These are phyloP conservation scores for Oryzias curvinotus DNA, from an alignment of 2,113 vertebrate genomes.

Conservation along the genomic window DNA sequence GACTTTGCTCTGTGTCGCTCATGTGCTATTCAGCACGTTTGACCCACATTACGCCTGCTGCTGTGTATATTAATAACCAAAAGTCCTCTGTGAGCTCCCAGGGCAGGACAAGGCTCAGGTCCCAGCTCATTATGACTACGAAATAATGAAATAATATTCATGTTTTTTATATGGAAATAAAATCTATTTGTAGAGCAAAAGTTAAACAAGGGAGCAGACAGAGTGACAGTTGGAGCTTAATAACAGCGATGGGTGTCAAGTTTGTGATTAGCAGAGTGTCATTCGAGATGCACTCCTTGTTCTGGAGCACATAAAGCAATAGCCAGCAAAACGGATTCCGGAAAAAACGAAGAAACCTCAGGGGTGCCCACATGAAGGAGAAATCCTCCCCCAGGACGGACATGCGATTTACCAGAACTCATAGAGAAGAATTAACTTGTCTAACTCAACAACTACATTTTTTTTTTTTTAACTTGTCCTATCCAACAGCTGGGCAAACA, in stretches of 20 bases:
- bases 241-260: conserved; percentile 15
- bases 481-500: too few species aligned
- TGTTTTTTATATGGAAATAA: not conserved
- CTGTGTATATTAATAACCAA: conserved; percentile 63
- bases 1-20: conserved; percentile 42
- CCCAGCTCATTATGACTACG: conserved; percentile 37
- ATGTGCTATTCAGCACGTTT: conserved; percentile 54
- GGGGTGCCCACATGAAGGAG: too few species aligned
- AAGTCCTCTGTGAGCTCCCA: conserved; percentile 39
- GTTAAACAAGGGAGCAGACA: conserved; percentile 29
- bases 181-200: not conserved
- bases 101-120: conserved; percentile 27
- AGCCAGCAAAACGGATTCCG: not conserved
- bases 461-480: too few species aligned
- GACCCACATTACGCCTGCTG: conserved; percentile 59
- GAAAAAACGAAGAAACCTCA: too few species aligned
- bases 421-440: too few species aligned
- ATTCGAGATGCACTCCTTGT: conserved; percentile 45
- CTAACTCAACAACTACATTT: too few species aligned
- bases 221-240: conserved; percentile 29
- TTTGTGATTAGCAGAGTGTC: conserved; percentile 19
- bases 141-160: not conserved
- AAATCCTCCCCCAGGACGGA: too few species aligned
- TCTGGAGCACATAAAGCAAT: conserved; percentile 40
- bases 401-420: too few species aligned